Evolutionary conservation across 2,888 invertebrate genomes (phyloP).

Genomic region (Scelioninae gen. 2): DNA sequence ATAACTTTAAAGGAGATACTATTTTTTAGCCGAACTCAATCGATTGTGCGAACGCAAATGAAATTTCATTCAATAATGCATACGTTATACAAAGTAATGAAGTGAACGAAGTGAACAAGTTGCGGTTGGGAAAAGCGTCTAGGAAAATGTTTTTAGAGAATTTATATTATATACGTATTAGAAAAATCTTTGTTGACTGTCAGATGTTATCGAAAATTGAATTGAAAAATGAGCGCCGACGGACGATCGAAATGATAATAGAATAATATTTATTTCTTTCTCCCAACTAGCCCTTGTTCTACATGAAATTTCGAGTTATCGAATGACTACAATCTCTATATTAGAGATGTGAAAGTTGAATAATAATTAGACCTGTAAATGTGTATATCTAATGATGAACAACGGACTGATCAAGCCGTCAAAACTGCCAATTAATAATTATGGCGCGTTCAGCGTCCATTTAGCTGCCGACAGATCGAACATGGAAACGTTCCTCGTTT

Average conservation of each 20-base stretch:
- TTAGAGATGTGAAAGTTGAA: slow-evolving; percentile 50
- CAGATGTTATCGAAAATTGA: too few species aligned
- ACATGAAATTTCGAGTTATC: slow-evolving; percentile 32
- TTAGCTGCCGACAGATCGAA: slow-evolving; percentile 29
- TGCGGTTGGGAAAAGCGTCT: background rate
- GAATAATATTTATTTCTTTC: slow-evolving; percentile 1
- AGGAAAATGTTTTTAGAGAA: background rate
- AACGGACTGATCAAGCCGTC: slow-evolving; percentile 40
- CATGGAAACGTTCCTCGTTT: slow-evolving; percentile 9
- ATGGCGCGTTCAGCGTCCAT: slow-evolving; percentile 20
- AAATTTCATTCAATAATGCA: slow-evolving; percentile 8
- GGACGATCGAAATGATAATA: too few species aligned
- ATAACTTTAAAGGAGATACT: slow-evolving; percentile 23
- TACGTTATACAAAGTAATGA: background rate
- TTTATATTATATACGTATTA: too few species aligned
- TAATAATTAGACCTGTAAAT: slow-evolving; percentile 44
- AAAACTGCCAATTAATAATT: slow-evolving; percentile 56
- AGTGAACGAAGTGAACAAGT: slow-evolving; percentile 9
- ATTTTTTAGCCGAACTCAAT: slow-evolving; percentile 32
- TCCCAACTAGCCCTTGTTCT: slow-evolving; percentile 26
- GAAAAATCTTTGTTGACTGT: too few species aligned
- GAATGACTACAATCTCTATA: slow-evolving; percentile 56
- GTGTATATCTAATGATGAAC: slow-evolving; percentile 33
- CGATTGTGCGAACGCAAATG: background rate
- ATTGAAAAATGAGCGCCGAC: too few species aligned